Base-by-base conservation (phyloP, 2,888 invertebrate genomes). In the Trichopria drosophilae region DNA sequence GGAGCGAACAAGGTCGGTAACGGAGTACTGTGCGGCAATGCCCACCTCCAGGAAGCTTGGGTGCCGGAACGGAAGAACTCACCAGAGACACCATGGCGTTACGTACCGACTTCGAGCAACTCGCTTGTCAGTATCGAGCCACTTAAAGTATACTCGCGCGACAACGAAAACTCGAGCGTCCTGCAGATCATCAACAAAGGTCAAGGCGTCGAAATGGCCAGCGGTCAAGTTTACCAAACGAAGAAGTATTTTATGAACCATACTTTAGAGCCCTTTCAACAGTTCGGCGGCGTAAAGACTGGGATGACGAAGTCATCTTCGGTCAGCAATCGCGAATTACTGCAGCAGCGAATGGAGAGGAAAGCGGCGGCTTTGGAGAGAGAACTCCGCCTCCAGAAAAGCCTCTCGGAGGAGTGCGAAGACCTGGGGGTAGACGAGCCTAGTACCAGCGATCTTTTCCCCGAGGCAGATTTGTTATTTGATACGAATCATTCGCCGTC, bases 341-440 rank as follows among this genome's bases (percentile, higher is more conserved):
- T 66, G 23, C 71, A 72, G 12, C 72, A 72, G 19, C 65, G 67
- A 36, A 55, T 71, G 29, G 69, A 69, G 22, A 72, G 79, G 47
- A 79, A 79, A 58, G 78, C 80, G 22, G 80, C 80, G 1, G 79
- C 80, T 1, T 67, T 82, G 13, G 82, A 82, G 58, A 74, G 81
- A 32, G 82, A 82, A 58, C 62, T 82, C 29, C 76, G 78, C 41
- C 72, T 82, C 5, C 83, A 87, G 77, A 88, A 87, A 71, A 87
- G 87, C 9, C 73, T 88, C 10, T 86, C 87, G 0, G 88, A 88
- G 68, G 88, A 88, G 71, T 88, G 88, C 70, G 87, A 87, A 64
- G 88, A 88, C 67, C 77, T 88, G 9, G 88, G 88, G 4, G 88
- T 88, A 40, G 88, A 87, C 63, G 87, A 88, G 34, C 88, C 88